Conservation (phyloP, 2,888 invertebrate species). For the Stenodera caucasica region DNA sequence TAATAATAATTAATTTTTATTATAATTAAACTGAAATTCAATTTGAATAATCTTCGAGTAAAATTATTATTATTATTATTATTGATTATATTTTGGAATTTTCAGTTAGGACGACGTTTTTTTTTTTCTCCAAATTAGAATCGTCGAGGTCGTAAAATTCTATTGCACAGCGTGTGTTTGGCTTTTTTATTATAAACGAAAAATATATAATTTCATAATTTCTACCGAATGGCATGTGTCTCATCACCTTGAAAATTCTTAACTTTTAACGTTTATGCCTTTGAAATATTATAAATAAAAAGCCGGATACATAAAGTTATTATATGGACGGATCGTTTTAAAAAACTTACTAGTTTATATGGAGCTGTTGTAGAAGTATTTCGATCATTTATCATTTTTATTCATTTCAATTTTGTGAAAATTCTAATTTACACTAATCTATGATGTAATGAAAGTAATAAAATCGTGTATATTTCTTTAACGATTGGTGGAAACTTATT, state of each 20-base stretch:
- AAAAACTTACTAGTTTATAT: conserved; percentile 1
- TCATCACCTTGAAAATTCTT: conserved; percentile 39
- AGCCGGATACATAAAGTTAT: conserved; percentile 40
- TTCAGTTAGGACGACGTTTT: background rate
- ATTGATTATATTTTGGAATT: background rate
- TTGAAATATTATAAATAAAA: conserved; percentile 35
- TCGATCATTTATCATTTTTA: no score
- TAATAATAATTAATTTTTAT: background rate
- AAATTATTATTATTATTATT: background rate
- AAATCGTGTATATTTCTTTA: background rate
- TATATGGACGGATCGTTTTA: conserved; percentile 18
- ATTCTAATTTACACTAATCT: no score
- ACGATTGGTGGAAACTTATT: background rate
- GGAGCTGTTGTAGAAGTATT: no score
- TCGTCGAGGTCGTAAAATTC: conserved; percentile 3
- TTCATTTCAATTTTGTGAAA: no score
- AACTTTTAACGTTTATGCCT: conserved; percentile 38
- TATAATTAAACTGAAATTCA: background rate
- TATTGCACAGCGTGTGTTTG: background rate
- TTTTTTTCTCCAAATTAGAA: conserved; percentile 6
- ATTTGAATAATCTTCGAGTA: background rate
- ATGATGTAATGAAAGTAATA: no score
- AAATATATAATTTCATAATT: conserved; percentile 23
- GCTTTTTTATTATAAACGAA: conserved; percentile 29
- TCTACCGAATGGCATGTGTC: conserved; percentile 31